Percentiles rank a stretch among this genome's conserved stretches.
These are phyloP conservation scores for Herpetotheres cachinnans DNA, from an alignment of 2,113 vertebrate genomes.

Conservation along the genomic window DNA sequence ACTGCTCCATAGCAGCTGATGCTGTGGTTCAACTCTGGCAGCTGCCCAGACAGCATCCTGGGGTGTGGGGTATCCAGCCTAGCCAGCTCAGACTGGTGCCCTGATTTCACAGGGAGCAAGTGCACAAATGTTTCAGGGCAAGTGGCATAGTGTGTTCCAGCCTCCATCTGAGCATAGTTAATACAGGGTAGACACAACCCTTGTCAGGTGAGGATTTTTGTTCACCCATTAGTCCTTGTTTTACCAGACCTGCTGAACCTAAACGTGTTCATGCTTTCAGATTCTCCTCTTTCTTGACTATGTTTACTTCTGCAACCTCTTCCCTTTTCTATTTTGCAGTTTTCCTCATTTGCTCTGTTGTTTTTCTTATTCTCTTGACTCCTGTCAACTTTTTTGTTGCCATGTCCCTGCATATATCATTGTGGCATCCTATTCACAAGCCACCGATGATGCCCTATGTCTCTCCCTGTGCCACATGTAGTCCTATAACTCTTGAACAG, in stretches of 20 bases:
- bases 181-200: neutral
- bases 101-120: neutral
- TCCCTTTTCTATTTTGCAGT: neutral
- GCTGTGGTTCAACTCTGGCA: neutral
- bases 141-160: neutral
- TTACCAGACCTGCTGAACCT: neutral
- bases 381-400: neutral
- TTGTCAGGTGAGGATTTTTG: neutral
- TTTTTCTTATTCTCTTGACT: neutral
- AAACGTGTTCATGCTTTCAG: neutral
- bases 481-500: neutral
- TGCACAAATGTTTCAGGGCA: neutral
- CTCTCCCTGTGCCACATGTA: neutral
- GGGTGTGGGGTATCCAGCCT: neutral
- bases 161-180: neutral
- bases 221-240: neutral
- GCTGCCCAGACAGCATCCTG: neutral
- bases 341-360: neutral
- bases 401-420: neutral
- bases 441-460: neutral
- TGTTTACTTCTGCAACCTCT: neutral
- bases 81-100: neutral
- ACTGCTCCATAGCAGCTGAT: neutral
- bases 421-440: neutral
- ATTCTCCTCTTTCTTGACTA: neutral